Evolutionary conservation across 1,140 invertebrate genomes (phyloP).

Genomic region (Ladona fulva): DNA sequence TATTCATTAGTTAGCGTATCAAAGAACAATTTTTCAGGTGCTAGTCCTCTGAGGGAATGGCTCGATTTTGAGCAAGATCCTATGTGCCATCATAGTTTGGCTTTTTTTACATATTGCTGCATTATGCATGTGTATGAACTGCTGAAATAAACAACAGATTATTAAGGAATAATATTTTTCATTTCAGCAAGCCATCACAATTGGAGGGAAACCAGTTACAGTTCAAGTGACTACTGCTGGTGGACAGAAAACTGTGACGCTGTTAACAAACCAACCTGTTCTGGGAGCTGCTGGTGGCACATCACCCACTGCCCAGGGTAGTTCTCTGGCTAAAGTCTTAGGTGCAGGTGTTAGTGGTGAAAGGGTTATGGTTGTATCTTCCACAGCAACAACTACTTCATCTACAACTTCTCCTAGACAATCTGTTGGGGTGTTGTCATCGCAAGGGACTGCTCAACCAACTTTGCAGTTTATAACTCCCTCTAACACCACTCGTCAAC

Average conservation of each 20-base stretch:
- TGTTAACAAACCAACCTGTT: constrained; percentile 28
- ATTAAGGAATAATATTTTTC: constrained; percentile 10
- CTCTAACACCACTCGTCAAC: neutral
- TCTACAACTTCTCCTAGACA: neutral
- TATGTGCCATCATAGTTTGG: too few relatives aligned
- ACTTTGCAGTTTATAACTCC: neutral
- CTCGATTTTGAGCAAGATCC: too few relatives aligned
- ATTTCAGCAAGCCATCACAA: constrained; percentile 47
- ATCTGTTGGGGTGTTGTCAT: neutral
- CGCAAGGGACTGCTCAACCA: neutral
- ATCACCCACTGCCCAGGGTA: neutral
- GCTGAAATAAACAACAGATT: too few relatives aligned
- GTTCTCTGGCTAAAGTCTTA: neutral
- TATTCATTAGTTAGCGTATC: too few relatives aligned
- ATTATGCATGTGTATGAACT: too few relatives aligned
- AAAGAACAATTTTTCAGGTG: too few relatives aligned
- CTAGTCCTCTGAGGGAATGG: too few relatives aligned
- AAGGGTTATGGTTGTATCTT: neutral
- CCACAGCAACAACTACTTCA: neutral
- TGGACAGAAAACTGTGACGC: constrained; percentile 44
- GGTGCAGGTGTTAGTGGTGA: constrained; percentile 9
- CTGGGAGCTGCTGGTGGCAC: constrained; percentile 20
- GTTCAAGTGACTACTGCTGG: constrained; percentile 47
- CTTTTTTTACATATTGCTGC: too few relatives aligned
- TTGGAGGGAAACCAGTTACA: constrained; percentile 61